A percentile compares a stretch with the other conserved stretches of the same genome.
Conservation (phyloP, 2,113 vertebrate species). For the Gambusia holbrooki region DNA sequence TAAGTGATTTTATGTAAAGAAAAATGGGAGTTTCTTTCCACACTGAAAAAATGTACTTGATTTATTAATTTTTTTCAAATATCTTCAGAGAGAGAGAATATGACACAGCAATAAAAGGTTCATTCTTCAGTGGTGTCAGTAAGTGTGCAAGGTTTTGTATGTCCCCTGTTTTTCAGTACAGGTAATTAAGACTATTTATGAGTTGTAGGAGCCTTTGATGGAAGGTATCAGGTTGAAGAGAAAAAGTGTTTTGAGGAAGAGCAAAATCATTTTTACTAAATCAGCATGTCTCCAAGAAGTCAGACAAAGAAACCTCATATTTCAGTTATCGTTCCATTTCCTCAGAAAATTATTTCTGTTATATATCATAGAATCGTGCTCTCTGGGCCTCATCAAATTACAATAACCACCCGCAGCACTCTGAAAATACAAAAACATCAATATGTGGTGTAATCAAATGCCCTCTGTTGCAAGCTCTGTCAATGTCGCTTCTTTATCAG, state of each 20-base stretch:
- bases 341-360: constrained; percentile 46
- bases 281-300: constrained; percentile 52
- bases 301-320: constrained; percentile 56
- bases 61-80: no score
- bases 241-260: neutral
- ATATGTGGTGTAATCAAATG: constrained; percentile 73
- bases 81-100: no score
- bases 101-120: no score
- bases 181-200: neutral
- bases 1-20: no score
- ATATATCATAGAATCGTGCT: constrained; percentile 41
- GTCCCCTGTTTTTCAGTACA: neutral
- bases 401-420: constrained; percentile 54
- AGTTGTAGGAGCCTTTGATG: neutral
- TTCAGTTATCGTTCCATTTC: constrained; percentile 53
- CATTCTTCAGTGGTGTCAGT: no score
- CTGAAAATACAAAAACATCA: constrained; percentile 70
- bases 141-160: neutral
- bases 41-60: no score
- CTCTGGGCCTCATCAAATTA: constrained; percentile 66
- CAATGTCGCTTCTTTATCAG: constrained; percentile 70
- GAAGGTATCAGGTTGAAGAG: neutral
- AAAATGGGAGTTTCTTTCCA: no score
- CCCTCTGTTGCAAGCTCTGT: constrained; percentile 60
- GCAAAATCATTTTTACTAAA: constrained; percentile 22